Evolutionary conservation across 2,888 invertebrate species (phyloP), one percentile per base, ranked within the genome.

Genomic region (Trachelus tabidus): DNA sequence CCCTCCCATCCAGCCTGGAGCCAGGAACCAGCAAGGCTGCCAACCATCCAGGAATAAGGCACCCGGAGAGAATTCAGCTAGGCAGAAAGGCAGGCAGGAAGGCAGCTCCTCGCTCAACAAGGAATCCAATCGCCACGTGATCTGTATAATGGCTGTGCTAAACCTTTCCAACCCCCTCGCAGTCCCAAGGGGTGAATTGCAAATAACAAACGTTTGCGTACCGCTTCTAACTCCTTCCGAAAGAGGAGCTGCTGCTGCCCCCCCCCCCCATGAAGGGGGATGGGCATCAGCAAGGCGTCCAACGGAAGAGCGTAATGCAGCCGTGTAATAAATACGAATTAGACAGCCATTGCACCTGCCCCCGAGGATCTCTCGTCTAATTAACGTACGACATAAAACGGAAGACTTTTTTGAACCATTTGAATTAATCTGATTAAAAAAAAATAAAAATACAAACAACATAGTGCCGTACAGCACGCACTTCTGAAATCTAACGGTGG

Each of bases 71-170:
- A 74, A 34, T 74, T 34, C 71, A 23, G 71, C 71, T 71, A 71
- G 73, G 77, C 76, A 81, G 79, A 68, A 79, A 82, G 83, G 80
- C 81, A 83, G 78, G 81, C 78, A 12, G 79, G 83, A 77, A 79
- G 79, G 76, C 76, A 82, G 81, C 81, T 79, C 78, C 77, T 69
- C 68, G 76, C 81, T 86, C 87, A 83, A 88, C 87, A 85, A 87
- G 86, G 86, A 89, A 90, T 90, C 90, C 91, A 90, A 91, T 91
- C 90, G 87, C 89, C 90, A 87, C 88, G 88, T 90, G 90, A 90
- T 90, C 88, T 90, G 88, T 90, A 88, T 89, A 90, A 91, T 89
- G 85, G 87, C 87, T 82, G 83, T 85, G 88, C 87, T 88, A 88
- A 90, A 89, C 88, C 86, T 89, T 87, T 82, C 83, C 76, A 80